Conservation (phyloP, 2,888 invertebrate species). For the Amphipyra berbera region DNA sequence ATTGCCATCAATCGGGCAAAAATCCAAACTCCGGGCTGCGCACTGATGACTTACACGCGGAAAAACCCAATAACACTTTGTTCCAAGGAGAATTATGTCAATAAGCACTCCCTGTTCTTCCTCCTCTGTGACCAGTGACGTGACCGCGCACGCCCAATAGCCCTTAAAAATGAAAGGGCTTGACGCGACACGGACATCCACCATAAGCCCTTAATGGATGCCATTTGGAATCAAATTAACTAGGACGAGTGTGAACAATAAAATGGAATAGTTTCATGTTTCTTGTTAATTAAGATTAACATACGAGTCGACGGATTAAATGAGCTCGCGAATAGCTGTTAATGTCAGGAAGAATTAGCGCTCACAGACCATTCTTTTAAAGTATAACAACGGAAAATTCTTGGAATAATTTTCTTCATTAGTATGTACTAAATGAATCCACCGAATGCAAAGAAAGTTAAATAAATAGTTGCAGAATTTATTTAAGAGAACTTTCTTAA, state of each 20-base stretch:
- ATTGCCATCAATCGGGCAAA: too few relatives aligned
- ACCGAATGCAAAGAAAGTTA: neutral
- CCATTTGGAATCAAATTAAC: slow-evolving; percentile 66
- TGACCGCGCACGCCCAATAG: slow-evolving; percentile 44
- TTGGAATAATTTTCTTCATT: slow-evolving; percentile 23
- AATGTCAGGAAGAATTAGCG: slow-evolving; percentile 28
- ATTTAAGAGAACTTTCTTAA: slow-evolving; percentile 4
- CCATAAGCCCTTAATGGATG: slow-evolving; percentile 57
- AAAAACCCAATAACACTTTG: too few relatives aligned
- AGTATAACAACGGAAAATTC: slow-evolving; percentile 10
- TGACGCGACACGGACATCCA: slow-evolving; percentile 51
- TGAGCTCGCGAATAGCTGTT: slow-evolving; percentile 32
- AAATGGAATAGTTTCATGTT: slow-evolving; percentile 45
- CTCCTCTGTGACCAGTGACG: slow-evolving; percentile 25
- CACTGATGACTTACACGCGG: too few relatives aligned
- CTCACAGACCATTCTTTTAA: slow-evolving; percentile 11
- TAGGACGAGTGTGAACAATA: slow-evolving; percentile 55
- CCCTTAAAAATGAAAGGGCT: slow-evolving; percentile 62
- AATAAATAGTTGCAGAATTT: slow-evolving; percentile 10
- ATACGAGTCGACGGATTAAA: slow-evolving; percentile 21
- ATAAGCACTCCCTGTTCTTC: slow-evolving; percentile 4
- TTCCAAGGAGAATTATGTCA: neutral
- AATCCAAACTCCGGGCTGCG: too few relatives aligned
- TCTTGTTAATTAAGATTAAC: slow-evolving; percentile 50
- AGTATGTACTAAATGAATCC: slow-evolving; percentile 1